Percentiles rank a stretch among this genome's conserved stretches.
Conservation (phyloP, 1,140 invertebrate species). For the Latrodectus geometricus region DNA sequence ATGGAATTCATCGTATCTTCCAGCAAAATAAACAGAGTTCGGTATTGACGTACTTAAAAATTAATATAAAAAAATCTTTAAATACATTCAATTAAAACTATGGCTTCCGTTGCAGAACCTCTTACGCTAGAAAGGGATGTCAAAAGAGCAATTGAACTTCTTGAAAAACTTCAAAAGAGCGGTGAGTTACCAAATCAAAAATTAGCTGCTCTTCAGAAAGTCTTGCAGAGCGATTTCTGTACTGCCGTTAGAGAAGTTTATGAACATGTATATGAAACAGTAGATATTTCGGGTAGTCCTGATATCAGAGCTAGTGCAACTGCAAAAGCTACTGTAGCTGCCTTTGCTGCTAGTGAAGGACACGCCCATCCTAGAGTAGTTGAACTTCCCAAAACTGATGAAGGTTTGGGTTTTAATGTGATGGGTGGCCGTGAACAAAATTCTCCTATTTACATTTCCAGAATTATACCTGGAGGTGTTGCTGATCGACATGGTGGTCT, state of each 20-base stretch:
- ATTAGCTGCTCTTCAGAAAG: constrained; percentile 93
- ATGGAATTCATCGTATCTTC: background rate
- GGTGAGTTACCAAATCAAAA: constrained; percentile 95
- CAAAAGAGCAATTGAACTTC: constrained; percentile 90
- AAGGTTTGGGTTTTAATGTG: constrained; percentile 99
- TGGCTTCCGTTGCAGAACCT: constrained; percentile 69
- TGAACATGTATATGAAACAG: constrained; percentile 99
- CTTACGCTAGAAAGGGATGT: constrained; percentile 79
- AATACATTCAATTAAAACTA: constrained; percentile 28
- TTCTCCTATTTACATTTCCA: constrained; percentile 99
- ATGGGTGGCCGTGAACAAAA: constrained; percentile 99
- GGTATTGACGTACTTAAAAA: background rate
- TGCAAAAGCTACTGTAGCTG: constrained; percentile 93
- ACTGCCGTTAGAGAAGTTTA: constrained; percentile 98
- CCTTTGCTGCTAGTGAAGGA: constrained; percentile 98
- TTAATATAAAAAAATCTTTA: background rate
- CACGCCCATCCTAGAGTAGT: constrained; percentile 98
- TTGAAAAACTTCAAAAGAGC: constrained; percentile 94
- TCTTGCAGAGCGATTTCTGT: constrained; percentile 79
- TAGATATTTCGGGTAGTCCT: constrained; percentile 94
- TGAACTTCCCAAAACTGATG: constrained; percentile 98
- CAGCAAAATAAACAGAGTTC: background rate
- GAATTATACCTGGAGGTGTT: constrained; percentile 98
- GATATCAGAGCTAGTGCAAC: constrained; percentile 96
- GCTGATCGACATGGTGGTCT: constrained; percentile 97